Evolutionary conservation across 2,797 vertebrate species (phyloP).

Genomic region (Hemitrygon akajei): DNA sequence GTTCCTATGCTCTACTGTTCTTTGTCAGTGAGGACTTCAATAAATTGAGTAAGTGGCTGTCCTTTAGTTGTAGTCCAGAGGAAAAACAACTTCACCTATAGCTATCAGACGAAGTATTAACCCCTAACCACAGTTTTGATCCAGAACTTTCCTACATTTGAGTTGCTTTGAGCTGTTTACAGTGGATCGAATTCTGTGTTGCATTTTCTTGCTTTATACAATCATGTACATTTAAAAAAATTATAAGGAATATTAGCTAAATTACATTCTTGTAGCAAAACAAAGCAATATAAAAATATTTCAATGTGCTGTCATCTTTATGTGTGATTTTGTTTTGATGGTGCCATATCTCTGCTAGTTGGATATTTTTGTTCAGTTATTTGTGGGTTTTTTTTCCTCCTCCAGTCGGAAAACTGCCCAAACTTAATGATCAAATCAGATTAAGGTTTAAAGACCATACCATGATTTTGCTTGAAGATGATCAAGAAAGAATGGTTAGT

Average conservation of each 20-base stretch:
- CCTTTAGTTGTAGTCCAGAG: not conserved
- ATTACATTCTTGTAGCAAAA: not conserved
- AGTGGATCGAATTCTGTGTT: not conserved
- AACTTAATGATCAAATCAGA: slow-evolving; percentile 63
- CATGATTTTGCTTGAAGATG: slow-evolving; percentile 66
- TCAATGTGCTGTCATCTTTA: not conserved
- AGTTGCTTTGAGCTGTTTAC: not conserved
- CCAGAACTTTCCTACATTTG: not conserved
- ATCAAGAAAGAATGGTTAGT: slow-evolving; percentile 66
- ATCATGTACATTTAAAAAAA: not conserved
- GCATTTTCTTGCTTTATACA: not conserved
- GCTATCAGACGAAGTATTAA: not conserved
- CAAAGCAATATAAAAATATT: not conserved
- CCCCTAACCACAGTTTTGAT: not conserved
- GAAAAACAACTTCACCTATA: not conserved
- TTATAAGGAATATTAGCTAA: not conserved
- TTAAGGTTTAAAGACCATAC: slow-evolving; percentile 70
- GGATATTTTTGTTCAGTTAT: not conserved
- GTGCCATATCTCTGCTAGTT: not conserved
- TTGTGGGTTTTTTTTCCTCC: slow-evolving; percentile 26
- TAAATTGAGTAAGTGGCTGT: not conserved
- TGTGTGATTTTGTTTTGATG: not conserved
- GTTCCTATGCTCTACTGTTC: too few species aligned
- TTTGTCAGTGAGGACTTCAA: not conserved
- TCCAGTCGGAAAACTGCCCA: slow-evolving; percentile 65